Conservation (phyloP, 2,113 vertebrate genomes). For the Chionis minor region DNA sequence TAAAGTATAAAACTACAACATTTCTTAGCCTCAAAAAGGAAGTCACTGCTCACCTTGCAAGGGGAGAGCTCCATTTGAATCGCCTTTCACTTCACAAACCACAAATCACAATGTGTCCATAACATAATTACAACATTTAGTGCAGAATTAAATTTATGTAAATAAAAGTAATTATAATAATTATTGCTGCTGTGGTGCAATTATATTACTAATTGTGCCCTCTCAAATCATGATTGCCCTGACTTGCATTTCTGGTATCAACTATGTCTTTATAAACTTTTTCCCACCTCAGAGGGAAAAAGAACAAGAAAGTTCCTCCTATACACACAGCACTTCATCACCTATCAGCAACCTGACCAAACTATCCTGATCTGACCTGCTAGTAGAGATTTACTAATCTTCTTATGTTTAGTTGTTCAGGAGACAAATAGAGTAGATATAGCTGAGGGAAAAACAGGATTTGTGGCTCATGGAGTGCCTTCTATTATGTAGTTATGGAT, state of each 20-base stretch:
- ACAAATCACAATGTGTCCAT: constrained; percentile 13
- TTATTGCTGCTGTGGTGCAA: constrained; percentile 33
- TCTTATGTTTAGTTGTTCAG: neutral
- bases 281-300: neutral
- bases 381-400: neutral
- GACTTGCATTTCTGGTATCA: neutral
- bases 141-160: constrained; percentile 32
- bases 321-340: neutral
- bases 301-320: neutral
- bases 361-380: neutral
- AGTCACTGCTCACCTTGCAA: neutral
- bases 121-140: constrained; percentile 39
- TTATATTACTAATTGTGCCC: constrained; percentile 24
- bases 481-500: neutral
- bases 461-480: neutral
- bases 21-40: neutral
- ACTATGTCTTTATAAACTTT: neutral
- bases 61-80: neutral
- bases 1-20: neutral
- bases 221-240: neutral
- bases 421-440: neutral
- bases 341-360: neutral
- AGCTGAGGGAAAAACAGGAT: neutral
- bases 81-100: neutral
- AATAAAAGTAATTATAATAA: constrained; percentile 58